Percentiles rank a stretch among this genome's conserved stretches.
Evolutionary conservation across 2,797 vertebrate genomes (phyloP).

Genomic region (Pteropus rufus): DNA sequence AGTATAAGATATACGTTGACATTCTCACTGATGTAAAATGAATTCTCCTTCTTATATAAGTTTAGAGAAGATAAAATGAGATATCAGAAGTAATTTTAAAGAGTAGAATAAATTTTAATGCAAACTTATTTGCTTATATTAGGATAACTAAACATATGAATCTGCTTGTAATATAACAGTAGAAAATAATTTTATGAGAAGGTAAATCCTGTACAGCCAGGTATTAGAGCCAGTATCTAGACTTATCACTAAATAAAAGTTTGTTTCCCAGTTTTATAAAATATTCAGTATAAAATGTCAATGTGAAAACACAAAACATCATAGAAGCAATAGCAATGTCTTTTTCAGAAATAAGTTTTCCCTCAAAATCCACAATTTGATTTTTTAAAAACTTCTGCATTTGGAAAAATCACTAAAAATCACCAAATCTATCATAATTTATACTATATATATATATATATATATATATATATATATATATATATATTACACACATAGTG

Average conservation of each 20-base stretch:
- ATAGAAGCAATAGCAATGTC: not conserved
- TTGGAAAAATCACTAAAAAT: not conserved
- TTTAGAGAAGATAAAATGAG: not conserved
- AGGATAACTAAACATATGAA: constrained; percentile 14
- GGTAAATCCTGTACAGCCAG: not conserved
- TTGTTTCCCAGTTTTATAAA: not conserved
- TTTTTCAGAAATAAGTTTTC: constrained; percentile 27
- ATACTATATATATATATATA: not conserved
- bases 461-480: not conserved
- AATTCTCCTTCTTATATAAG: not conserved
- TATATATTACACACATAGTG: not conserved
- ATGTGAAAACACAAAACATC: not conserved
- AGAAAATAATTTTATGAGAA: not conserved
- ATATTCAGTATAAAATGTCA: not conserved
- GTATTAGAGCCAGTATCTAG: not conserved
- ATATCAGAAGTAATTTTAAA: not conserved
- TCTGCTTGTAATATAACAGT: not conserved
- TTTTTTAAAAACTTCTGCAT: not conserved
- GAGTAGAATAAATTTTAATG: constrained; percentile 1
- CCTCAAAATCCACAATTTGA: not conserved
- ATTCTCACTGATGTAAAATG: not conserved
- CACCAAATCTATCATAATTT: not conserved
- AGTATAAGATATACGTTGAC: not conserved
- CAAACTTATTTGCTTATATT: constrained; percentile 7
- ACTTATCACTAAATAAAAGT: not conserved